Conservation (phyloP, 2,113 vertebrate species). For the Corythaixoides concolor region DNA sequence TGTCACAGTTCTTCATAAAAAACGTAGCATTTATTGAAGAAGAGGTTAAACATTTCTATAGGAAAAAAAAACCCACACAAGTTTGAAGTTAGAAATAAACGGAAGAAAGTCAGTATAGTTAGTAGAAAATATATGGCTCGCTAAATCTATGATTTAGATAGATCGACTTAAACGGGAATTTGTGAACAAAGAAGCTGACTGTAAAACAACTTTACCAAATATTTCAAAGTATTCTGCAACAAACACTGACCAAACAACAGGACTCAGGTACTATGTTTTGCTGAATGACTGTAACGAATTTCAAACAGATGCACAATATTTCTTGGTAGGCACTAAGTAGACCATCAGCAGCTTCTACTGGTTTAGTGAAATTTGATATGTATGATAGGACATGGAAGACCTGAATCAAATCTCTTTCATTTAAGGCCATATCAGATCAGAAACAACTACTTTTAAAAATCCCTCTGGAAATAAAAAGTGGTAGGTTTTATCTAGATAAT, state of each 20-base stretch:
- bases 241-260: background rate
- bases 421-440: background rate
- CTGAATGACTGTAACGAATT: background rate
- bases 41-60: background rate
- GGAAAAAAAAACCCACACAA: background rate
- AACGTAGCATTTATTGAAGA: background rate
- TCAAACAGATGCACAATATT: background rate
- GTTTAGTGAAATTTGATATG: background rate
- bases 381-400: background rate
- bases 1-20: background rate
- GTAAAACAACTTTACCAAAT: background rate
- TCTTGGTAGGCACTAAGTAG: background rate
- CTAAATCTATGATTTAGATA: background rate
- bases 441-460: background rate
- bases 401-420: background rate
- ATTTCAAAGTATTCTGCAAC: background rate
- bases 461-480: background rate
- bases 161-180: background rate
- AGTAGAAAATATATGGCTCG: background rate
- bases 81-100: background rate
- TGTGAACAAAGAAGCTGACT: background rate
- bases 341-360: background rate
- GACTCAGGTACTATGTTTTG: background rate
- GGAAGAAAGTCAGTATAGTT: background rate
- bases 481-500: background rate